Percentiles rank a stretch among this genome's conserved stretches.
Conservation (phyloP, 2,888 invertebrate species). For the Polyommatus iphigenia region DNA sequence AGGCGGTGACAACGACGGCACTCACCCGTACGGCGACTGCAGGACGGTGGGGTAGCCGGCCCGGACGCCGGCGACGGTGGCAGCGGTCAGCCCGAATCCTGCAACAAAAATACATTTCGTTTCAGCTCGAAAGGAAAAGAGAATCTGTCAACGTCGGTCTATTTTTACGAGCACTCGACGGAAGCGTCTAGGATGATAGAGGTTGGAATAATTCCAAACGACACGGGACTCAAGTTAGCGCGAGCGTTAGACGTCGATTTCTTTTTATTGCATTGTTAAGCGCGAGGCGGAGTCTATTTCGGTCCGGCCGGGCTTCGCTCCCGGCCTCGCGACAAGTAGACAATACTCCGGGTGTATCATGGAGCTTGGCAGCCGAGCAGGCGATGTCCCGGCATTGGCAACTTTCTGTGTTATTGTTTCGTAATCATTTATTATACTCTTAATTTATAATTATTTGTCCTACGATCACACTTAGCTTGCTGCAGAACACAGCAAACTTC, state of each 20-base stretch:
- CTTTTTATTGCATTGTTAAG: constrained; percentile 81
- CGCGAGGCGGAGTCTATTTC: constrained; percentile 71
- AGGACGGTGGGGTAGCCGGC: constrained; percentile 89
- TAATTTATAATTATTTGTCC: not conserved
- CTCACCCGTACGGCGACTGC: constrained; percentile 93
- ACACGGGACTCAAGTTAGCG: constrained; percentile 75
- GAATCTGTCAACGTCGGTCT: constrained; percentile 61
- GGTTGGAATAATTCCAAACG: constrained; percentile 76
- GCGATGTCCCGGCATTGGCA: constrained; percentile 33
- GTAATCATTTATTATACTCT: not conserved
- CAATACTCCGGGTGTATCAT: constrained; percentile 76
- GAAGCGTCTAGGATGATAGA: constrained; percentile 68
- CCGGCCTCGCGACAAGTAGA: constrained; percentile 73
- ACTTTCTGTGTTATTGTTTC: not conserved
- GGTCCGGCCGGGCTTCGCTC: constrained; percentile 71
- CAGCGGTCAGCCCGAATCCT: constrained; percentile 73
- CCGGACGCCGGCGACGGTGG: constrained; percentile 85
- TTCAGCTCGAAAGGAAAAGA: constrained; percentile 28
- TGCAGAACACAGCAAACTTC: no score
- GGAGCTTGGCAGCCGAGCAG: constrained; percentile 56
- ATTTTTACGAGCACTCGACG: constrained; percentile 72
- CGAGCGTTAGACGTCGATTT: constrained; percentile 75
- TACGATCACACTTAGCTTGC: not conserved
- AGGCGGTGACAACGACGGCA: constrained; percentile 48
- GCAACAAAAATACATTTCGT: constrained; percentile 52